Evolutionary conservation across 2,797 vertebrate species (phyloP), one percentile per base, ranked within the genome.

Genomic region (Pterois miles): DNA sequence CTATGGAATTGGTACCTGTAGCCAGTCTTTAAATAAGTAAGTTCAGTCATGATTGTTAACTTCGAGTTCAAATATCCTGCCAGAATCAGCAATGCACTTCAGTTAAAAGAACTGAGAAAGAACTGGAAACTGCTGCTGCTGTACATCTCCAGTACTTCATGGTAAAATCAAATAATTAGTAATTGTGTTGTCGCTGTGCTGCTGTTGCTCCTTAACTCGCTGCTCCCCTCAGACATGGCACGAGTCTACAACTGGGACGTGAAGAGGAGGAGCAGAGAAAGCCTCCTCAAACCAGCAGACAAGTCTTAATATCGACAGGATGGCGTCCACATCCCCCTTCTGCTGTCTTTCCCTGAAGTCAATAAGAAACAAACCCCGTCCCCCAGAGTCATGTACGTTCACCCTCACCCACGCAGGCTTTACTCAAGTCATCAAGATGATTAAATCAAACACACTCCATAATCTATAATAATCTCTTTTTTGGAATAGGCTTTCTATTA

Each of bases 221-320:
- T 5, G 54, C 65, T 33, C 78, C 81, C 73, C 76, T 74, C 95
- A 99, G 98, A 99, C 94, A 99, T 99, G 98, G 98, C 98, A 62
- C 97, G 98, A 81, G 98, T 99, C 94, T 99, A 99, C 96, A 99
- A 99, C 48, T 99, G 98, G 98, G 98, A 99, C 7, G 97, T 99
- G 86, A 99, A 99, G 94, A 96, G 97, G 93, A 97, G 98, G 96
- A 98, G 96, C 96, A 97, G 96, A 95, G 97, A 98, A 81, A 98
- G 96, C 89, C 93, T 96, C 83, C 94, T 96, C 53, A 98, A 99
- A 93, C 96, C 94, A 69, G 95, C 94, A 86, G 96, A 94, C 75
- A 95, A 94, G 93, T 96, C 96, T 96, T 96, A 96, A 96, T 94
- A 86, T 22, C 18, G 20, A 76, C 40, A 6, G 36, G 80, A 65